These are phyloP conservation scores for Dendronephthya gigantea DNA, from an alignment of 64 coral and sea anemone species.

Conservation along the genomic window DNA sequence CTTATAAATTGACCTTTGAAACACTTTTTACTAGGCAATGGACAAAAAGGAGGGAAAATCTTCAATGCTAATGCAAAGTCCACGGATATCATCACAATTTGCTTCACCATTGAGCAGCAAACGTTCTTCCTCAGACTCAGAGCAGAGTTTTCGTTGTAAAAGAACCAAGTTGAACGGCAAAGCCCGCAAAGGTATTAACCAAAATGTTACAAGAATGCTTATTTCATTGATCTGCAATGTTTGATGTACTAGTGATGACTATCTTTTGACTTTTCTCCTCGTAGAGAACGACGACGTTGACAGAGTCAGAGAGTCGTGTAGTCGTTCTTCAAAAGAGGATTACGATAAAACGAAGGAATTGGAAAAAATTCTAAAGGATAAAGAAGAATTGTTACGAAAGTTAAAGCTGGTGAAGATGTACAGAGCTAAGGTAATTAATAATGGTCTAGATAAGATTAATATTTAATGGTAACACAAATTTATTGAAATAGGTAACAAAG, in stretches of 20 bases:
- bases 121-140: neutral
- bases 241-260: no score
- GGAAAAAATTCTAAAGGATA: slow-evolving; percentile 29
- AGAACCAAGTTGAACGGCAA: neutral
- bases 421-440: slow-evolving; percentile 52
- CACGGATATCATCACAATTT: neutral
- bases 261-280: no score
- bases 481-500: no score
- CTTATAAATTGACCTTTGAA: no score
- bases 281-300: neutral
- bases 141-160: neutral
- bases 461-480: neutral
- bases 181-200: neutral
- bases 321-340: neutral
- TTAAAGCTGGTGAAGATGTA: slow-evolving; percentile 80
- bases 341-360: slow-evolving; percentile 27
- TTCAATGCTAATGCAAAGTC: neutral
- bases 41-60: neutral
- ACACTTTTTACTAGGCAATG: neutral
- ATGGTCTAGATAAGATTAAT: neutral
- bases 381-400: slow-evolving; percentile 64
- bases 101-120: neutral
- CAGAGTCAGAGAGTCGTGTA: no score
- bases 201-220: no score
- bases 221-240: no score